These are phyloP conservation scores for Sesia bembeciformis DNA, from an alignment of 2,888 invertebrate genomes.

Conservation along the genomic window DNA sequence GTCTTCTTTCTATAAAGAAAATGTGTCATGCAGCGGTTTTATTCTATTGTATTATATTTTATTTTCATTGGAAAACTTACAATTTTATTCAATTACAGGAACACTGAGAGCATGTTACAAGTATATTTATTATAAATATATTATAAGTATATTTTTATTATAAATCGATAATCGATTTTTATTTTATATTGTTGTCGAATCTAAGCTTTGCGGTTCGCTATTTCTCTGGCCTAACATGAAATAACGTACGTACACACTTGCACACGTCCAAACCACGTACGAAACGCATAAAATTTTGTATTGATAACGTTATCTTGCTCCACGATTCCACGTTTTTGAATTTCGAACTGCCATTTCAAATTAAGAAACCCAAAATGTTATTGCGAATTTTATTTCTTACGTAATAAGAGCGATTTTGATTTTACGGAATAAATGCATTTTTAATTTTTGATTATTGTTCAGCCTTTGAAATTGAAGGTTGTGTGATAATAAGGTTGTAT, in stretches of 20 bases:
- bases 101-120: too few species aligned
- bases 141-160: too few species aligned
- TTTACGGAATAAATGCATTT: background rate
- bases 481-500: conserved; percentile 1
- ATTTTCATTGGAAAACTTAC: too few species aligned
- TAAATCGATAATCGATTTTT: too few species aligned
- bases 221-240: background rate
- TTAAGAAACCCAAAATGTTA: background rate
- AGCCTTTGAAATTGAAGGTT: background rate
- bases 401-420: background rate
- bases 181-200: too few species aligned
- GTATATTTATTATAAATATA: too few species aligned
- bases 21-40: too few species aligned
- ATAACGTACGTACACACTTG: background rate
- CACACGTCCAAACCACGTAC: background rate
- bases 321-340: background rate
- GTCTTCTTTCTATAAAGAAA: too few species aligned
- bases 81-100: too few species aligned
- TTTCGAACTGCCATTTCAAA: background rate
- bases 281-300: background rate
- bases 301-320: background rate
- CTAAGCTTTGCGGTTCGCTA: background rate
- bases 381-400: background rate
- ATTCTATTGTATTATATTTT: too few species aligned
- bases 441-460: background rate